Base-by-base conservation (phyloP, 2,888 invertebrate genomes). In the Hedya salicella region DNA sequence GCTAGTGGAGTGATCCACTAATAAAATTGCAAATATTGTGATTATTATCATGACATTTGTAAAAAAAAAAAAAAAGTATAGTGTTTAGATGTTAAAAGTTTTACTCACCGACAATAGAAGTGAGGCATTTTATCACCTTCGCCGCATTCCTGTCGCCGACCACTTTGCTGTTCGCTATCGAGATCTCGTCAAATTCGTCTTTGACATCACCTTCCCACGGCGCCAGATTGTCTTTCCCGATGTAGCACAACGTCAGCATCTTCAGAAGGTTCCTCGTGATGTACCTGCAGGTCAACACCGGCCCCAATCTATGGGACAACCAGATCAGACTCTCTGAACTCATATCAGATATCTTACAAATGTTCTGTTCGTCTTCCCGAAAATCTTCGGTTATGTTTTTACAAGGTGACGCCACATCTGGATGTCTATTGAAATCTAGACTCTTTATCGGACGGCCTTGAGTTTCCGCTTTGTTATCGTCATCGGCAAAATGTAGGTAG, bases 161-260 rank as follows among this genome's bases (percentile, higher is more conserved):
- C 2, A 96, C 94, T 70, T 93, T 92, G 49, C 94, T 94, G 73
- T 94, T 94, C 6, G 95, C 93, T 59, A 95, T 93, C 16, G 94
- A 95, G 76, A 94, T 94, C 71, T 93, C 93, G 78, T 94, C 94
- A 69, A 93, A 93, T 71, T 86, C 91, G 71, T 92, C 92, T 19
- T 78, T 85, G 8, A 82, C 85, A 0, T 83, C 85, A 0, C 83
- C 80, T 0, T 93, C 93, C 69, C 88, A 83, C 0, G 93, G 89
- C 46, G 93, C 86, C 30, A 97, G 88, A 82, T 96, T 96, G 70
- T 97, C 96, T 77, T 94, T 95, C 0, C 97, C 97, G 19, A 97
- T 95, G 82, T 98, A 99, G 86, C 99, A 99, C 2, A 99, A 88
- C 0, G 98, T 97, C 60, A 99, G 89, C 97, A 99, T 98, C 78